A percentile compares a stretch with the other conserved stretches of the same genome.
Evolutionary conservation across 2,888 invertebrate genomes (phyloP).

Genomic region (Melipona bicolor): DNA sequence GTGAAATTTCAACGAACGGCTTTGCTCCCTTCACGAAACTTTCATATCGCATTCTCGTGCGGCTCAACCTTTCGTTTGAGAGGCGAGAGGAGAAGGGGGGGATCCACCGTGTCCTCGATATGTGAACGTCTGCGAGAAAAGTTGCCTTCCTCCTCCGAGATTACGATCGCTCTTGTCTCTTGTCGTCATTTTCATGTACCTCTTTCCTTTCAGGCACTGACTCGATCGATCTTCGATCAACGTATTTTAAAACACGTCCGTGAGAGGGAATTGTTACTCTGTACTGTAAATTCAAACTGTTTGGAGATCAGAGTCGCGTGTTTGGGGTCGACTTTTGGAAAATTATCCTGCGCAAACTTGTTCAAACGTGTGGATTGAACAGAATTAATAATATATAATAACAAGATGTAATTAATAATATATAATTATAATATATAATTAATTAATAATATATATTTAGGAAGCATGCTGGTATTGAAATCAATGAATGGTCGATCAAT

Average conservation of each 20-base stretch:
- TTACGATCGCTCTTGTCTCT: slow-evolving; percentile 17
- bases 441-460: too few relatives aligned
- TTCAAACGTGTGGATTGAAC: too few relatives aligned
- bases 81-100: slow-evolving; percentile 45
- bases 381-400: too few relatives aligned
- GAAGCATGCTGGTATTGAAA: too few relatives aligned
- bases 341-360: too few relatives aligned
- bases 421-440: too few relatives aligned
- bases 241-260: too few relatives aligned
- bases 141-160: slow-evolving; percentile 44
- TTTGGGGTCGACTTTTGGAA: too few relatives aligned
- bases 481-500: too few relatives aligned
- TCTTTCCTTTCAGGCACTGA: slow-evolving; percentile 1
- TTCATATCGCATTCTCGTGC: slow-evolving; percentile 73
- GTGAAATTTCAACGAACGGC: slow-evolving; percentile 70
- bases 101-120: slow-evolving; percentile 67
- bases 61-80: slow-evolving; percentile 70
- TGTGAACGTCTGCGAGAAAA: slow-evolving; percentile 67
- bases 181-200: slow-evolving; percentile 22
- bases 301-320: too few relatives aligned
- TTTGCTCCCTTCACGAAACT: slow-evolving; percentile 73
- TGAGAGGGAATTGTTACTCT: not conserved
- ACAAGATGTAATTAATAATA: too few relatives aligned
- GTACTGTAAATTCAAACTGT: not conserved
- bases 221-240: slow-evolving; percentile 6